Percentiles rank a stretch among this genome's conserved stretches.
Evolutionary conservation across 2,113 vertebrate genomes (phyloP).

Genomic region (Alouatta palliata): DNA sequence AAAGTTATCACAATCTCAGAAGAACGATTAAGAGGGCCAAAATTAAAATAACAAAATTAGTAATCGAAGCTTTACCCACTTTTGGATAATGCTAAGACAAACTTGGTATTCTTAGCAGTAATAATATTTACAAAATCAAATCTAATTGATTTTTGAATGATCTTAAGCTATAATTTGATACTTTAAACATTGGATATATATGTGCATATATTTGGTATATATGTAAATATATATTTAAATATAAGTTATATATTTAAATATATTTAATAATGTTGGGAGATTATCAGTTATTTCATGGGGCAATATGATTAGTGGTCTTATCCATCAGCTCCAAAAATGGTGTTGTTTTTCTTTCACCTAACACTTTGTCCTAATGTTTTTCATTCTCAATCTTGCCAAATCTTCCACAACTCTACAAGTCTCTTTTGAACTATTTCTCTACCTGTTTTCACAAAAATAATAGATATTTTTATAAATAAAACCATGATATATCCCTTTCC

Average conservation of each 20-base stretch:
- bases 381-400: not conserved
- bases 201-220: not conserved
- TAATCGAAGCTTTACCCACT: not conserved
- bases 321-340: not conserved
- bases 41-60: not conserved
- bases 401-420: not conserved
- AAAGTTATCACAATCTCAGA: not conserved
- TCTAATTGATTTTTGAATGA: conserved; percentile 28
- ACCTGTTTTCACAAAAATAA: not conserved
- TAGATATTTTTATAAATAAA: conserved; percentile 14
- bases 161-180: not conserved
- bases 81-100: not conserved
- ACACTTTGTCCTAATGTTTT: not conserved
- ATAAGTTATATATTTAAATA: not conserved
- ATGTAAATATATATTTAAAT: not conserved
- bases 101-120: not conserved
- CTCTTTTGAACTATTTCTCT: not conserved
- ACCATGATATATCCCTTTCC: not conserved
- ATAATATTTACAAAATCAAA: not conserved
- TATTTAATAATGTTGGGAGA: not conserved
- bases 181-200: not conserved
- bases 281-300: not conserved
- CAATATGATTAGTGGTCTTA: not conserved
- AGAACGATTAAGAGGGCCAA: not conserved
- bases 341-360: not conserved